Base-by-base conservation (phyloP, 2,888 invertebrate species). In the Dugesia japonica region DNA sequence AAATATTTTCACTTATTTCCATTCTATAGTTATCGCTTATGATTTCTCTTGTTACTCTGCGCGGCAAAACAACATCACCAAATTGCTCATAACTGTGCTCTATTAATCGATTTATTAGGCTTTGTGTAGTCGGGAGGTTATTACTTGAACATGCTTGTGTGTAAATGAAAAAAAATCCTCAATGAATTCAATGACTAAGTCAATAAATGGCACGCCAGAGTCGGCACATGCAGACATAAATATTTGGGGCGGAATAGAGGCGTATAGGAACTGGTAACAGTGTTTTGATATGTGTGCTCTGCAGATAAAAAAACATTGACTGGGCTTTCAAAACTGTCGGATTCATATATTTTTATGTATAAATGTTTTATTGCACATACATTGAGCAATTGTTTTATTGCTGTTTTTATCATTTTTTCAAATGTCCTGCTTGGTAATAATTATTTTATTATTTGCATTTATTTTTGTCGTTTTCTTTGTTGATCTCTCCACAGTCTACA, bases 141-240 rank as follows among this genome's bases (percentile, higher is more conserved):
- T 56, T 9, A 23, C 7, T 4, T 56, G 56, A 4, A 56, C 7
- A 56, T 56, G 56, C n/a, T 4, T n/a, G 56, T 56, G 56, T n/a
- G n/a, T 56, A n/a, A 20, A n/a, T 56, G 23, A 56, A 20, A n/a
- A n/a, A n/a, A 4, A 20, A 23, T 13, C 17, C 56, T n/a, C 56
- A 56, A n/a, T 56, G 56, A 56, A 23, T 56, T 4, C 1, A 23
- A 56, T 56, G 56, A 23, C 20, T 23, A 56, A 56, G 9, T n/a
- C 1, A 20, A 56, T 56, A 4, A 56, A n/a, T 56, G n/a, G 56
- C 56, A 56, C 56, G 23, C n/a, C 56, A 56, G 56, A 56, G 56
- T 56, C 56, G 56, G 56, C n/a, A 56, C n/a, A 56, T 56, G 56
- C n/a, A 56, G 56, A 23, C 56, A 56, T 56, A 56, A 20, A 56